Evolutionary conservation across 2,888 invertebrate genomes (phyloP), one percentile per base, ranked within the genome.

Genomic region (Lordiphosa andalusiaca): DNA sequence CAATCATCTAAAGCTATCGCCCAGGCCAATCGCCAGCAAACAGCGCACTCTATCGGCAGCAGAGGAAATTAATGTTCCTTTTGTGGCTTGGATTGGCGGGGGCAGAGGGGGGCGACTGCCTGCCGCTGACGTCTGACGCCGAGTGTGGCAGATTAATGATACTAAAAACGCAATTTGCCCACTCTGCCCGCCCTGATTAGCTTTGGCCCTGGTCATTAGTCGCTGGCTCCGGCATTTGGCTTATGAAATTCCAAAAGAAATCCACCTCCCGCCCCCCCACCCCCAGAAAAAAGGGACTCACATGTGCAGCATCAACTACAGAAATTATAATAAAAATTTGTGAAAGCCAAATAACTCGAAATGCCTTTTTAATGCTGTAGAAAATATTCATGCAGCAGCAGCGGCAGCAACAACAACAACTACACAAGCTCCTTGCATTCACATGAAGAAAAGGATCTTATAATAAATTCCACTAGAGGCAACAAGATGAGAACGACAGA

Each of bases 21-120:
- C 19, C 36, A 41, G 55, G 55, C 50, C 61, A 60, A 76, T 76
- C 76, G 60, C 30, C 30, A 30, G 30, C 30, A 30, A 30, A 30
- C 30, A 30, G 36, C 36, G 16, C 13, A 39, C 25, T 48, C 49
- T 30, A 69, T 66, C 67, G 62, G 63, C 75, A 73, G 69, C 72
- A 77, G 65, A 86, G 86, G 86, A 86, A 86, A 86, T 86, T 86
- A 87, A 87, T 86, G 84, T 86, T 85, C 82, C 74, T 77, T 84
- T 82, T 84, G 71, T 69, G 71, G 71, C 54, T 49, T 69, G 66
- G 62, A 66, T 37, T 36, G 38, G 35, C 12, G 38, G 46, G n/a
- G 25, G 23, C 2, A 38, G 6, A 6, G 37, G 12, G 19, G 51
- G 30, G 36, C 53, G 42, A 72, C 50, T 71, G 67, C 59, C 77